Evolutionary conservation across 2,113 vertebrate species (phyloP).

Genomic region (Dasyornis broadbenti): DNA sequence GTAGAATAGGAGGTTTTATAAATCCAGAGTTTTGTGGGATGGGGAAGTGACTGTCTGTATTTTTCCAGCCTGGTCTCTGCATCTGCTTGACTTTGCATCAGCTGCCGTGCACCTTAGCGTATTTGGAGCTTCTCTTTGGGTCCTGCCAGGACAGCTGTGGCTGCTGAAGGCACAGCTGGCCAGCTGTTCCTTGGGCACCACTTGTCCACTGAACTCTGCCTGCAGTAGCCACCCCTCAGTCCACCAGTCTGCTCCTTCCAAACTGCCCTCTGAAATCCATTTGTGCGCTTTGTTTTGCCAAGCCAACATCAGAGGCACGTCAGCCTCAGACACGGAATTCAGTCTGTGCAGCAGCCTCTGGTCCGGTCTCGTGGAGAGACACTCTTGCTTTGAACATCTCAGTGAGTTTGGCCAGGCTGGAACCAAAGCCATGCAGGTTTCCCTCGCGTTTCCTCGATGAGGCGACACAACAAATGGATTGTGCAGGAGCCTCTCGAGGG

Average conservation of each 20-base stretch:
- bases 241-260: background rate
- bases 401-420: background rate
- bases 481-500: background rate
- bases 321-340: background rate
- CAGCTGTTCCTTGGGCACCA: background rate
- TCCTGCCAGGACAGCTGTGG: background rate
- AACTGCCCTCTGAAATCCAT: background rate
- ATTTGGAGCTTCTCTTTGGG: background rate
- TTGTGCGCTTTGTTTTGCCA: background rate
- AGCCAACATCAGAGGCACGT: background rate
- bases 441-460: background rate
- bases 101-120: background rate
- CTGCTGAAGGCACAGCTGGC: background rate
- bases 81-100: background rate
- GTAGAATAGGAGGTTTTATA: background rate
- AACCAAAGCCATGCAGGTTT: background rate
- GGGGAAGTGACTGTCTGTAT: background rate
- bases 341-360: background rate
- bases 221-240: background rate
- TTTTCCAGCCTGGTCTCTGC: background rate
- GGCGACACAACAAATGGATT: background rate
- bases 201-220: background rate
- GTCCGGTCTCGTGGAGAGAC: background rate
- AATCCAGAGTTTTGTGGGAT: background rate
- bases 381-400: background rate